These are phyloP conservation scores for Drosophila colorata DNA, from an alignment of 2,888 invertebrate genomes.

Conservation along the genomic window DNA sequence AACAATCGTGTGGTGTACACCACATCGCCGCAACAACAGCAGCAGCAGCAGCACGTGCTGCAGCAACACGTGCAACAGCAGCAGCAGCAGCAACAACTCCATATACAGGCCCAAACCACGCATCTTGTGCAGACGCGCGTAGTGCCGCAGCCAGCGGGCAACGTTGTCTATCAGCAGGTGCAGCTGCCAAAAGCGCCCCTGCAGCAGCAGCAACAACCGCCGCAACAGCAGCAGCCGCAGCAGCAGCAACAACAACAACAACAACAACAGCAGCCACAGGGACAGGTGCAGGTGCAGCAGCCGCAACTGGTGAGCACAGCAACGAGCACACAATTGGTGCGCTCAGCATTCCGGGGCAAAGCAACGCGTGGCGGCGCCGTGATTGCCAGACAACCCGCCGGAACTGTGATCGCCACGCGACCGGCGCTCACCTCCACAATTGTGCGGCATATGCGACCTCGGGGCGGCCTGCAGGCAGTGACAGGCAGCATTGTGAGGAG, in stretches of 20 bases:
- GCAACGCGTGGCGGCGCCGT: conserved; percentile 54
- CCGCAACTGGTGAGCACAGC: conserved; percentile 62
- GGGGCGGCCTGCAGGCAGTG: conserved; percentile 38
- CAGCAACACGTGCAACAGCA: conserved; percentile 70
- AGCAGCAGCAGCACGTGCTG: conserved; percentile 61
- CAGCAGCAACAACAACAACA: conserved; percentile 35
- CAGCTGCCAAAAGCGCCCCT: conserved; percentile 68
- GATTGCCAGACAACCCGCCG: conserved; percentile 56
- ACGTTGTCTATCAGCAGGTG: conserved; percentile 82
- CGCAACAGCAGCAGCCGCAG: conserved; percentile 35
- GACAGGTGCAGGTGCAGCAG: conserved; percentile 57
- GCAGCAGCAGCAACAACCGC: conserved; percentile 49
- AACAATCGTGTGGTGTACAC: conserved; percentile 81
- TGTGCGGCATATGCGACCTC: conserved; percentile 63
- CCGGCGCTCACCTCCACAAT: conserved; percentile 60
- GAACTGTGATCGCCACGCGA: conserved; percentile 59
- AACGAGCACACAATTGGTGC: conserved; percentile 58
- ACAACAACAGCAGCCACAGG: conserved; percentile 33
- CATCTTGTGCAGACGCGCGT: conserved; percentile 80
- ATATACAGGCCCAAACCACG: conserved; percentile 72
- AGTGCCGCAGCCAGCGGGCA: conserved; percentile 66
- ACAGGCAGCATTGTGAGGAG: conserved; percentile 50
- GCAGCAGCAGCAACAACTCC: conserved; percentile 66
- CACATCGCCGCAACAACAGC: conserved; percentile 56
- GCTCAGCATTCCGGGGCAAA: conserved; percentile 61